These are phyloP conservation scores for Xenentodon cancila DNA, from an alignment of 2,797 vertebrate genomes.

Conservation along the genomic window DNA sequence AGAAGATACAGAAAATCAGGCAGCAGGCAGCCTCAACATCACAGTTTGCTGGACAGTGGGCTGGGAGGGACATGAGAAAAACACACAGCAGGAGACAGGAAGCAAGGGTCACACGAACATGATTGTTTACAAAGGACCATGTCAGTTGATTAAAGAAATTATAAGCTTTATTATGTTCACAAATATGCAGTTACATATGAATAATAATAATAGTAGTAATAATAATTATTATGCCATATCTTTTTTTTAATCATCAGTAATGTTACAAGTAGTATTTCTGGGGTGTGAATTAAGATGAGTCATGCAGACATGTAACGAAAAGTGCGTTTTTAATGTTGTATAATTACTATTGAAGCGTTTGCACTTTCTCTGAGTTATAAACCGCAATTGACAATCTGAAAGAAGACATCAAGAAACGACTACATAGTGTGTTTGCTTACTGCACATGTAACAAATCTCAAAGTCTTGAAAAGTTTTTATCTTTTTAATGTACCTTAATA, in stretches of 20 bases:
- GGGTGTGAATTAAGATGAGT: background rate
- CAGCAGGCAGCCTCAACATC: constrained; percentile 57
- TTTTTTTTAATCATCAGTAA: too few relatives aligned
- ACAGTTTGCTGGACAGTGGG: constrained; percentile 64
- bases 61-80: constrained; percentile 54
- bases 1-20: constrained; percentile 62
- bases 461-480: too few relatives aligned
- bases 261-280: too few relatives aligned
- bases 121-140: constrained; percentile 8
- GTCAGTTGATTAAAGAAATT: constrained; percentile 15
- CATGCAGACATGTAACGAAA: background rate
- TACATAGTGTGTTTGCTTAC: background rate
- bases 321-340: too few relatives aligned
- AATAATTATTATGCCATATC: too few relatives aligned
- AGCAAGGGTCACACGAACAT: constrained; percentile 14
- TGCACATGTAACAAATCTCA: too few relatives aligned
- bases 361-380: background rate
- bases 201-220: too few relatives aligned
- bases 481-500: too few relatives aligned
- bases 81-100: constrained; percentile 26
- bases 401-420: background rate
- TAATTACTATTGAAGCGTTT: background rate
- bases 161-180: too few relatives aligned
- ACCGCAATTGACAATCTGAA: background rate
- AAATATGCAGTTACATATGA: too few relatives aligned